These are phyloP conservation scores for Uria aalge DNA, from an alignment of 2,113 vertebrate genomes.

Conservation along the genomic window DNA sequence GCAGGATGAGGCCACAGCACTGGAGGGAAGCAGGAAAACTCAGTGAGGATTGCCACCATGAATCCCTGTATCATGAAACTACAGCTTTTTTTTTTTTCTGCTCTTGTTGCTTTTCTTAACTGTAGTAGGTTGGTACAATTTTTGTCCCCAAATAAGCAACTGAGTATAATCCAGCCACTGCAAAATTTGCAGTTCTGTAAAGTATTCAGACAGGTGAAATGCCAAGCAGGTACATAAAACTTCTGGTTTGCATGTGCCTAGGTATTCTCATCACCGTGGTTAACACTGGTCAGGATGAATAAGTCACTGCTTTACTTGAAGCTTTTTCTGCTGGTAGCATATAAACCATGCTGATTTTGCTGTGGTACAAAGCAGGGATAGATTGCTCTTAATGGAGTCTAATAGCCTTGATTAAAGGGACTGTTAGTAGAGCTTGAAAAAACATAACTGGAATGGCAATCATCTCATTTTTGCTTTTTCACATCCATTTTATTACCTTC, in stretches of 20 bases:
- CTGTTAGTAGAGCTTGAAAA: neutral
- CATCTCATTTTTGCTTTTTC: conserved; percentile 25
- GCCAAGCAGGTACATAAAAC: neutral
- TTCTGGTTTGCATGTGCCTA: neutral
- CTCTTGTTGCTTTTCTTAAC: neutral
- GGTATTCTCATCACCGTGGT: neutral
- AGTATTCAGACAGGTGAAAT: neutral
- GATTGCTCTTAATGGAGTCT: neutral
- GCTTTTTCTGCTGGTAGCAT: neutral
- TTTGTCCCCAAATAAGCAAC: neutral
- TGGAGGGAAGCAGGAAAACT: neutral
- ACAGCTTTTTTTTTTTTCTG: neutral
- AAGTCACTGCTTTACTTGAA: neutral
- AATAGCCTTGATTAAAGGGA: conserved; percentile 7
- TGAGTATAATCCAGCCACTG: neutral
- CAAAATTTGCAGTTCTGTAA: neutral
- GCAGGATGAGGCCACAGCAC: neutral
- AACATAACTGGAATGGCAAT: neutral
- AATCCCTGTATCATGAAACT: neutral
- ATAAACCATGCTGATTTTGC: neutral
- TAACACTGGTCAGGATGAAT: neutral
- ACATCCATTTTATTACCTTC: conserved; percentile 19
- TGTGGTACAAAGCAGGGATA: neutral
- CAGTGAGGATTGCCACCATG: neutral
- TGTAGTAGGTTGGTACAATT: neutral